Percentiles rank a stretch among this genome's conserved stretches.
phyloP scores from a whole-genome alignment of 2,888 invertebrate species.

The Hoplodrina blanda region DNA sequence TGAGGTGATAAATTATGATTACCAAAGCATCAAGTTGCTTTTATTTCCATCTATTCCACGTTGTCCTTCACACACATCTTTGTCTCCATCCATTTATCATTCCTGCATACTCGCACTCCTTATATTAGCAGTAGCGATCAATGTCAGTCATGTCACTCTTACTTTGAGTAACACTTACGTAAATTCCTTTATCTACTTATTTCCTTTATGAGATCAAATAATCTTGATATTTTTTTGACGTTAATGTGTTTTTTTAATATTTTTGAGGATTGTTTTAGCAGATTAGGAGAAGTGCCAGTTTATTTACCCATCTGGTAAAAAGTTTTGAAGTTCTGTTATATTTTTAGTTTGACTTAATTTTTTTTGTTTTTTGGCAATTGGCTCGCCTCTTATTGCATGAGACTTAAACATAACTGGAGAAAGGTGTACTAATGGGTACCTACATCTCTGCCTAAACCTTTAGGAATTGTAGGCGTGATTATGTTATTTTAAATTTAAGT shows the following conservation, averaged over 20 bases:
- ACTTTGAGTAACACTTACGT: constrained; percentile 14
- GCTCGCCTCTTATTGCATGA: neutral
- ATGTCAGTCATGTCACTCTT: constrained; percentile 53
- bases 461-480: too few species aligned
- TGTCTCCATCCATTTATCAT: constrained; percentile 62
- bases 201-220: constrained; percentile 16
- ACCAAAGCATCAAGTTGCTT: constrained; percentile 60
- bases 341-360: neutral
- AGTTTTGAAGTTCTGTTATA: neutral
- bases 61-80: constrained; percentile 58
- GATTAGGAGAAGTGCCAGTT: neutral
- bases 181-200: constrained; percentile 19
- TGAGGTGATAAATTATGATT: constrained; percentile 65
- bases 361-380: too few species aligned
- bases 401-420: too few species aligned
- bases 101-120: constrained; percentile 39
- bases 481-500: too few species aligned
- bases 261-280: neutral
- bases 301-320: neutral
- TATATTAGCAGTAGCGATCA: constrained; percentile 54
- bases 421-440: too few species aligned
- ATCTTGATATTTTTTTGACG: constrained; percentile 1
- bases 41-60: constrained; percentile 60
- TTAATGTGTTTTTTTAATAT: neutral
- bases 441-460: too few species aligned